Percentiles rank a stretch among this genome's conserved stretches.
Conservation (phyloP, 2,113 vertebrate genomes). For the Phyllostomus hastatus region DNA sequence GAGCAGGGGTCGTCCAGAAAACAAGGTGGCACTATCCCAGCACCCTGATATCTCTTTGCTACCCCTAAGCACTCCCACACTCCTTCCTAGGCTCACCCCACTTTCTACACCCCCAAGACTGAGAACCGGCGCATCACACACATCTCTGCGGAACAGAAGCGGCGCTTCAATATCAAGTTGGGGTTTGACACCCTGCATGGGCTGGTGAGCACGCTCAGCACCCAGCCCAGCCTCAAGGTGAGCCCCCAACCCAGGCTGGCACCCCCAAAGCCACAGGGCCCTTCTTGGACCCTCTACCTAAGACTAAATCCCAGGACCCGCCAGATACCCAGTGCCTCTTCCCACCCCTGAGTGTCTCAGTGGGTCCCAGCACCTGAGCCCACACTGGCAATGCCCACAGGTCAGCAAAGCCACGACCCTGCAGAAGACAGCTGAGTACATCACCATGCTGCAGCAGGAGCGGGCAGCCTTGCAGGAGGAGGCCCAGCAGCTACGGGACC, state of each 20-base stretch:
- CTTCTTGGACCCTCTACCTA: neutral
- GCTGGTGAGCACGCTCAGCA: constrained; percentile 91
- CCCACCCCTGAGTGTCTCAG: neutral
- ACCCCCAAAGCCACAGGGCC: neutral
- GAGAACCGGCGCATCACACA: constrained; percentile 94
- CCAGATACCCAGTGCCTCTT: neutral
- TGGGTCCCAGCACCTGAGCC: neutral
- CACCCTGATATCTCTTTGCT: neutral
- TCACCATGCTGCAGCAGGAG: constrained; percentile 96
- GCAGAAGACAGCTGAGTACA: constrained; percentile 97
- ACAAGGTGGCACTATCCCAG: constrained; percentile 82
- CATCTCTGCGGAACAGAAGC: constrained; percentile 97
- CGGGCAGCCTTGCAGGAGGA: constrained; percentile 92
- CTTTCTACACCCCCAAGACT: constrained; percentile 73
- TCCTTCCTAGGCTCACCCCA: neutral
- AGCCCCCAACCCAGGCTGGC: neutral
- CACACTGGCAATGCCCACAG: constrained; percentile 71
- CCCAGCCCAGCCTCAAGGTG: constrained; percentile 96
- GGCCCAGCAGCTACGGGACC: constrained; percentile 89
- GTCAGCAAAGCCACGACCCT: constrained; percentile 96
- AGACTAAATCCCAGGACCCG: neutral
- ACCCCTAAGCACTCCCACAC: neutral
- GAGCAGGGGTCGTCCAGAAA: constrained; percentile 81
- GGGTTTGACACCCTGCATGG: constrained; percentile 95
- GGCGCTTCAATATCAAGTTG: constrained; percentile 98